Evolutionary conservation across 2,797 vertebrate species (phyloP), one percentile per base, ranked within the genome.

Genomic region (Tauraco hartlaubi): DNA sequence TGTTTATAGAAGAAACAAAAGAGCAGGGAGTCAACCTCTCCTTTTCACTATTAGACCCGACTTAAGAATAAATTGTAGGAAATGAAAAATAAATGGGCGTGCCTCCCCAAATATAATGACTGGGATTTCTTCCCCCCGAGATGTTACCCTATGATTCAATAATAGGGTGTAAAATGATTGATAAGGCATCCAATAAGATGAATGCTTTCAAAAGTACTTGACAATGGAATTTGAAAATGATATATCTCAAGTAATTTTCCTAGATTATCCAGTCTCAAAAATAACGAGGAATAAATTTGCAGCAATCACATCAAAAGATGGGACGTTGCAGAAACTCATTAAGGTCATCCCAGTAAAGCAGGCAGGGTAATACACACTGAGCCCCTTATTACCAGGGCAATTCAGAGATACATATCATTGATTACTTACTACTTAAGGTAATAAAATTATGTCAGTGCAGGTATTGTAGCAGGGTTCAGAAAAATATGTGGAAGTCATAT

Each of bases 51-150:
- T 86, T 84, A 43, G 22, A 33, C n/a, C 28, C 3, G 16, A 33
- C n/a, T 93, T 85, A 37, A 31, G 48, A 76, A 8, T 44, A 66
- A 72, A 58, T 86, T 67, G 17, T 84, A 92, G 48, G 58, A 87
- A 88, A 55, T 15, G 7, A 66, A 86, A 68, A 49, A 39, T 43
- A n/a, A 81, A 67, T 29, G 6, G 28, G 9, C 5, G 0, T 18
- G 25, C 16, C 35, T 83, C 59, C 25, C 18, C 31, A 49, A 28
- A 88, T n/a, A 58, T 9, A 52, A 15, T 41, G 10, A 31, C 19
- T 9, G 16, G 2, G 1, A 4, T 2, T 29, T 23, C 29, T 28
- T 26, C 61, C 2, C 2, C 10, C 23, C 11, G 15, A 21, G 13
- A 14, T 54, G 20, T 7, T 71, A 41, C 9, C 16, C 12, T 25